Conservation (phyloP, 2,888 invertebrate genomes). For the Erebia ligea region DNA sequence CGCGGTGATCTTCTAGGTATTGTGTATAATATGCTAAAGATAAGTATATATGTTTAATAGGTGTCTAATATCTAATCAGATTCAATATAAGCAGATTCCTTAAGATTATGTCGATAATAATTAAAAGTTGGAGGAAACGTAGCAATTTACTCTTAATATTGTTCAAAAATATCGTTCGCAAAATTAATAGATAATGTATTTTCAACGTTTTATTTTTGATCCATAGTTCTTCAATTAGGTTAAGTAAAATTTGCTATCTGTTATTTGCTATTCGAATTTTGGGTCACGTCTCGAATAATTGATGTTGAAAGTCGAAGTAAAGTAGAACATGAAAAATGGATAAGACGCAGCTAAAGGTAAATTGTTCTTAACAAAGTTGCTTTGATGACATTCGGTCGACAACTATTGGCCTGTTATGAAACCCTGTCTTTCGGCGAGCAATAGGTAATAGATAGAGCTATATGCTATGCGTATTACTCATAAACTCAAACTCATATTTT, state of each 20-base stretch:
- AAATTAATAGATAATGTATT: conserved; percentile 3
- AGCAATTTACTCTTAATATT: background rate
- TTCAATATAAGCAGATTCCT: background rate
- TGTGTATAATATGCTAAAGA: no score
- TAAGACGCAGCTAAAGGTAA: background rate
- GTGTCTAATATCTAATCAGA: background rate
- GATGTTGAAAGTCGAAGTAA: conserved; percentile 35
- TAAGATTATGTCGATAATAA: background rate
- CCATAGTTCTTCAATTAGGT: conserved; percentile 34
- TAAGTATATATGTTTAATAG: no score
- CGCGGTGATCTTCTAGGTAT: no score
- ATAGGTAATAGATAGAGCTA: no score
- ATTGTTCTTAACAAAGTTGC: no score
- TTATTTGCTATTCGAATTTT: conserved; percentile 49
- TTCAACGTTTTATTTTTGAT: conserved; percentile 29
- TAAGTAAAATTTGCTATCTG: conserved; percentile 47
- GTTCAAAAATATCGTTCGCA: background rate
- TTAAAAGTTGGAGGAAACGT: background rate
- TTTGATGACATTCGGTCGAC: no score
- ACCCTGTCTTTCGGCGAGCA: no score
- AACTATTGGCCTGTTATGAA: no score
- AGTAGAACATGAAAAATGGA: conserved; percentile 22
- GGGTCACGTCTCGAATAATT: conserved; percentile 38
- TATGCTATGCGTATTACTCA: no score
- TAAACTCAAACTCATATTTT: no score